Base-by-base conservation (phyloP, 2,113 vertebrate genomes). In the Hucho hucho region DNA sequence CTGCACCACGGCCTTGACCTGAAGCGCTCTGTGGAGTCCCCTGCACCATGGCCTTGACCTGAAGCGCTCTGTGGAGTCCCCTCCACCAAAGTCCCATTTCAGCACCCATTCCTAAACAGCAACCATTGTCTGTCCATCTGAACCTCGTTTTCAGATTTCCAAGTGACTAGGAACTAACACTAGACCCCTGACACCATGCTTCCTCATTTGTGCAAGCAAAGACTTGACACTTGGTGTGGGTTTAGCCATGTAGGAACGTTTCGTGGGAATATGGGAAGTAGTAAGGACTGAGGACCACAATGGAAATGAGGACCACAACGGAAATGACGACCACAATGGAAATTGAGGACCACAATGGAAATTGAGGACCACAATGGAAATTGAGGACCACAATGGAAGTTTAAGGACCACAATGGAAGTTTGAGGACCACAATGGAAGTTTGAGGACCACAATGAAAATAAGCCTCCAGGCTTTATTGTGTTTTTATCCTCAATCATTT, bases 91-190 rank as follows among this genome's bases (percentile, higher is more conserved):
- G 73, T 75, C 82, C 78, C 78, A 81, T 77, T 87, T 90, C 89
- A 90, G 88, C 87, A 89, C 89, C 76, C 80, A 32, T 77, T 84
- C 20, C 75, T 90, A 87, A 90, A 90, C 90, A 88, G 86, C 81
- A 86, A 70, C 81, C 78, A 68, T 81, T 83, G 83, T 82, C 77
- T 68, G 46, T 75, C 64, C 64, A 73, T 77, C 81, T 63, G 24
- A 29, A 43, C 59, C 49, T 53, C 14, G 3, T 53, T 18, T 53
- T 81, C 73, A 85, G 76, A 74, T 75, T 72, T 79, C 58, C 58
- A 61, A 61, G 58, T 24, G 58, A 61, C 22, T 61, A 20, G 58
- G 58, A 22, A 13, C 79, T 84, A 80, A 84, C 77, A 73, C 81
- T 87, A 84, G 82, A 79, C 85, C 71, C 59, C 80, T 79, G 63